These are phyloP conservation scores for Chunga burmeisteri DNA, from an alignment of 2,113 vertebrate genomes.

Conservation along the genomic window DNA sequence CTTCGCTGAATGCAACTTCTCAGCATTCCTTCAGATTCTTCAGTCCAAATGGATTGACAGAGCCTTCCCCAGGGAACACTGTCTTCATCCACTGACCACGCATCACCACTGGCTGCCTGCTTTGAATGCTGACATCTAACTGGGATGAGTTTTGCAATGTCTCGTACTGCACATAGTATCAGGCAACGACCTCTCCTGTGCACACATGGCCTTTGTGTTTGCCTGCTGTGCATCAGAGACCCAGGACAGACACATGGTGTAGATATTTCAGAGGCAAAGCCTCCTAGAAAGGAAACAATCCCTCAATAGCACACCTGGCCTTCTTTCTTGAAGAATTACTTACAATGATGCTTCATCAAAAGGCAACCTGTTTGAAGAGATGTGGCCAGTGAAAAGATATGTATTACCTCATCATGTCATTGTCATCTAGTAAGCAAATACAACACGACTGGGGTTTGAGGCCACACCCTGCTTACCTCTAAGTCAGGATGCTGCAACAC, in stretches of 20 bases:
- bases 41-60: neutral
- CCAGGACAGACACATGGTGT: neutral
- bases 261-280: neutral
- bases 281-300: neutral
- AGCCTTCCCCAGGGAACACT: neutral
- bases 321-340: neutral
- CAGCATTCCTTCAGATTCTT: neutral
- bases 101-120: too few species aligned
- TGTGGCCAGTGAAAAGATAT: neutral
- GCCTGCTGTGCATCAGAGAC: too few species aligned
- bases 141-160: neutral
- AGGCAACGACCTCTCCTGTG: neutral
- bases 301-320: neutral
- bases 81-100: neutral
- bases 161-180: fast-evolving
- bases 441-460: fast-evolving
- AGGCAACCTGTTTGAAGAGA: neutral
- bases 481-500: neutral
- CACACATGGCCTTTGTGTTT: fast-evolving
- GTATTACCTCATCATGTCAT: fast-evolving
- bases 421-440: neutral
- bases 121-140: neutral
- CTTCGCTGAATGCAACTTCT: neutral
- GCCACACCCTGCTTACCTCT: neutral
- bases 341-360: neutral